A percentile compares a stretch with the other conserved stretches of the same genome.
These are phyloP conservation scores for Lophotis ruficrista DNA, from an alignment of 2,113 vertebrate species.

Conservation along the genomic window DNA sequence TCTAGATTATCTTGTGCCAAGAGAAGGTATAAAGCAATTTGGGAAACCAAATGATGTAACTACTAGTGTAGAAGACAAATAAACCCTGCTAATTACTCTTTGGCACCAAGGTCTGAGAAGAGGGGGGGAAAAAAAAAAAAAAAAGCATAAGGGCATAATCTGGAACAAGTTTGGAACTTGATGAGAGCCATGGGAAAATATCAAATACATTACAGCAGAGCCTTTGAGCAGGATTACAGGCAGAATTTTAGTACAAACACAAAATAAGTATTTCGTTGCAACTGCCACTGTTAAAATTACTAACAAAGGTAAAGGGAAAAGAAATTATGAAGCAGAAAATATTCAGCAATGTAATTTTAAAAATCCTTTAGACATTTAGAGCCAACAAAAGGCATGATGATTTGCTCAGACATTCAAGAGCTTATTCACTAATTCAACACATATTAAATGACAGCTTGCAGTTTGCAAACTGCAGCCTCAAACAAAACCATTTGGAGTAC, in stretches of 20 bases:
- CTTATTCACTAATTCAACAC: background rate
- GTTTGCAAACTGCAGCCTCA: background rate
- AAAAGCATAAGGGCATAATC: background rate
- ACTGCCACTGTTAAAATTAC: background rate
- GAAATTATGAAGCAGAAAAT: background rate
- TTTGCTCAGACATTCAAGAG: background rate
- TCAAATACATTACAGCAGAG: background rate
- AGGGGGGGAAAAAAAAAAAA: background rate
- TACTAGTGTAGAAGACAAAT: background rate
- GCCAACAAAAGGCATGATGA: background rate
- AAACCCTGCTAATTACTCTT: constrained; percentile 13
- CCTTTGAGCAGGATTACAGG: background rate
- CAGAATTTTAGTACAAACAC: background rate
- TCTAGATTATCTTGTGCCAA: background rate
- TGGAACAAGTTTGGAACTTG: background rate
- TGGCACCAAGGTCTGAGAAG: background rate
- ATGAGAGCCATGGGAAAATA: background rate
- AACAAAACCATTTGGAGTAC: background rate
- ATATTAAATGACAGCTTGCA: background rate
- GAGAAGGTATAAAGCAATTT: constrained; percentile 15
- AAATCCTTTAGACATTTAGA: background rate
- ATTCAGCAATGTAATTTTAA: background rate
- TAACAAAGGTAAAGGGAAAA: background rate
- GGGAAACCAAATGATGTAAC: background rate
- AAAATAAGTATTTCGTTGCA: background rate